phyloP scores from a whole-genome alignment of 2,113 vertebrate species.

The Pluvianellus socialis region DNA sequence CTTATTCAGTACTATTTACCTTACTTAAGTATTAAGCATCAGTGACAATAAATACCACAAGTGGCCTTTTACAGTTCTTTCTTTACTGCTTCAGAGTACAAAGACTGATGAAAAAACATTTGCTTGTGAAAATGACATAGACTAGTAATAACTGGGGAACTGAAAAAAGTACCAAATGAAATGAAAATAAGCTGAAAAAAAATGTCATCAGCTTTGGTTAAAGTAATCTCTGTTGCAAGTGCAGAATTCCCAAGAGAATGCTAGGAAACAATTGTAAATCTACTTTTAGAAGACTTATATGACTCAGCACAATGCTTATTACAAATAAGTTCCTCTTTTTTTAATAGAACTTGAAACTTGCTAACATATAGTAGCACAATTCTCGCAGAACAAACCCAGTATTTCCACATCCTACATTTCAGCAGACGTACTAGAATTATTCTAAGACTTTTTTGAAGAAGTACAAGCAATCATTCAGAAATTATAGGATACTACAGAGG shows the following conservation, averaged over 20 bases:
- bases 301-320: constrained; percentile 21
- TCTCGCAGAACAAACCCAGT: not conserved
- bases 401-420: not conserved
- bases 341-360: not conserved
- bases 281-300: not conserved
- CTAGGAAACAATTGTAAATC: not conserved
- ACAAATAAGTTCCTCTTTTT: constrained; percentile 29
- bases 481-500: not conserved
- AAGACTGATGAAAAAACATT: not conserved
- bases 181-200: not conserved
- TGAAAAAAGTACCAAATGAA: not conserved
- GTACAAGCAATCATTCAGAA: not conserved
- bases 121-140: not conserved
- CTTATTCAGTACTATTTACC: not conserved
- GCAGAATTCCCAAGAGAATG: not conserved
- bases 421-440: not conserved
- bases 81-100: not conserved
- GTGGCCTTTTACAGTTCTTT: not conserved
- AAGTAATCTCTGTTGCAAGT: not conserved
- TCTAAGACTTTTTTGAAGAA: not conserved
- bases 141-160: not conserved
- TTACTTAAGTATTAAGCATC: not conserved
- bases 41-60: not conserved
- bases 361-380: not conserved
- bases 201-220: not conserved